Evolutionary conservation across 1,140 invertebrate species (phyloP).

Genomic region (Pseudachorutes palmiensis): DNA sequence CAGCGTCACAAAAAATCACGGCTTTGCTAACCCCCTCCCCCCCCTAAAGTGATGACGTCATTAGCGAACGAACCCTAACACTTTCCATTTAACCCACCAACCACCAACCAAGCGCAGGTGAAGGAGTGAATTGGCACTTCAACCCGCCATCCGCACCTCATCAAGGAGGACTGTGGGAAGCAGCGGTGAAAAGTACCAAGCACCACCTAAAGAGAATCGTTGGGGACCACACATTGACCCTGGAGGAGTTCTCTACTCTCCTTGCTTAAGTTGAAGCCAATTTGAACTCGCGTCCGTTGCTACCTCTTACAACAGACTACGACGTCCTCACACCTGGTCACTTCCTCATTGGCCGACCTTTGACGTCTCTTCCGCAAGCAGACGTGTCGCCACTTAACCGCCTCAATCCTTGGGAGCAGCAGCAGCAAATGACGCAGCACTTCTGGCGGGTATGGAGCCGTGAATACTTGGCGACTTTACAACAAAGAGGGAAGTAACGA

Average conservation of each 20-base stretch:
- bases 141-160: constrained; percentile 39
- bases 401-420: constrained; percentile 14
- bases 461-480: constrained; percentile 38
- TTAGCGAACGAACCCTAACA: too few species aligned
- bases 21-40: too few species aligned
- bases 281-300: constrained; percentile 40
- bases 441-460: constrained; percentile 33
- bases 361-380: constrained; percentile 17
- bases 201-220: constrained; percentile 15
- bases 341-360: constrained; percentile 28
- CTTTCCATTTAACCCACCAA: too few species aligned
- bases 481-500: constrained; percentile 26
- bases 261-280: constrained; percentile 38
- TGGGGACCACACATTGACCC: constrained; percentile 19
- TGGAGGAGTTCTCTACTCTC: constrained; percentile 39
- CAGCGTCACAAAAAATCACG: too few species aligned
- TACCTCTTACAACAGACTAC: constrained; percentile 36
- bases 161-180: constrained; percentile 40
- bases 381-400: neutral
- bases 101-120: too few species aligned
- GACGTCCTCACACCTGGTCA: constrained; percentile 39
- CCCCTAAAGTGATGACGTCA: too few species aligned
- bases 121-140: constrained; percentile 34
- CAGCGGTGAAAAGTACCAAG: constrained; percentile 22
- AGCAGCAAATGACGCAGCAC: constrained; percentile 10